Percentiles rank a stretch among this genome's conserved stretches.
Evolutionary conservation across 2,888 invertebrate genomes (phyloP).

Genomic region (Drosophila tripunctata): DNA sequence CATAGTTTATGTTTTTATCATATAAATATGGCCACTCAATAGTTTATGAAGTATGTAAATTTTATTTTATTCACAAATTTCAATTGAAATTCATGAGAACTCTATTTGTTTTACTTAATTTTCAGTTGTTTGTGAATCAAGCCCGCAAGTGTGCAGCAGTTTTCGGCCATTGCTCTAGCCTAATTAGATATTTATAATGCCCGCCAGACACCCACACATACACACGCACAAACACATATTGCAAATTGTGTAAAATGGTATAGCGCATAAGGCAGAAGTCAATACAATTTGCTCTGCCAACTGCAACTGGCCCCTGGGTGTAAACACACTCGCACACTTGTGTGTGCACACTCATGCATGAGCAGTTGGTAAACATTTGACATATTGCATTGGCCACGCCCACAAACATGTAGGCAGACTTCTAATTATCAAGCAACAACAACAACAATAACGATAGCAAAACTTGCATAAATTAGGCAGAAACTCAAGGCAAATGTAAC

Average conservation of each 20-base stretch:
- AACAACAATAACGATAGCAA: background rate
- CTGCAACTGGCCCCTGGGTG: conserved; percentile 47
- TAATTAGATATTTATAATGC: conserved; percentile 73
- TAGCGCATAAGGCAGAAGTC: conserved; percentile 58
- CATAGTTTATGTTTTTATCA: too few species aligned
- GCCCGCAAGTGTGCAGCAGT: conserved; percentile 17
- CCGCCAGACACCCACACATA: conserved; percentile 19
- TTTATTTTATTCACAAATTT: background rate
- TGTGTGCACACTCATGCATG: conserved; percentile 8
- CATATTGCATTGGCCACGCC: conserved; percentile 34
- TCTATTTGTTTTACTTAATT: conserved; percentile 19
- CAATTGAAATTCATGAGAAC: conserved; percentile 32
- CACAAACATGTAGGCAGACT: conserved; percentile 26
- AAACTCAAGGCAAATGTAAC: conserved; percentile 33
- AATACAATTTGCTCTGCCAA: conserved; percentile 60
- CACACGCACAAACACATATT: conserved; percentile 15
- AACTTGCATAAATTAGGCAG: conserved; percentile 48
- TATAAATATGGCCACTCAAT: too few species aligned
- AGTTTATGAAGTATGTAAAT: background rate
- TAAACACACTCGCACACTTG: conserved; percentile 16
- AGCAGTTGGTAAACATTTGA: conserved; percentile 36
- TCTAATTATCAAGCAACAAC: conserved; percentile 64
- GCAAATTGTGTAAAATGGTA: conserved; percentile 30
- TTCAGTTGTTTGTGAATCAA: conserved; percentile 4
- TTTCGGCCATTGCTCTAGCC: conserved; percentile 31